Base-by-base conservation (phyloP, 2,888 invertebrate genomes). In the Antitype chi region DNA sequence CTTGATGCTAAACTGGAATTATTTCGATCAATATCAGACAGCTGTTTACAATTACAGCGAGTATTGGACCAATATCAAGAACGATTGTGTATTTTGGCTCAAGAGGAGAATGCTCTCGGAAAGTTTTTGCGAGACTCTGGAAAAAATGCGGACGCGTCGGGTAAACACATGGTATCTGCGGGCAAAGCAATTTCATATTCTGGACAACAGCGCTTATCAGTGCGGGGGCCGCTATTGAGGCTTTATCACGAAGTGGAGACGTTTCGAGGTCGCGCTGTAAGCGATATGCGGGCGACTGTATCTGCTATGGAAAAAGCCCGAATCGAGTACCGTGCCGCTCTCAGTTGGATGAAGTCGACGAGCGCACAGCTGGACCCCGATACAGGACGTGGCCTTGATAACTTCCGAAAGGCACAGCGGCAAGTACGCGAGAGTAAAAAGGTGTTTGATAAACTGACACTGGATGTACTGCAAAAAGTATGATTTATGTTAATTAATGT, bases 311-410 rank as follows among this genome's bases (percentile, higher is more conserved):
- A 99, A 94, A 98, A 98, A 92, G 98, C 98, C 8, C 97, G 99
- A 80, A 99, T 99, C 11, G 99, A 99, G 91, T 99, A 99, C 94
- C 97, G 99, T 72, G 99, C 98, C 0, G 98, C 98, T 0, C 95
- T 99, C n/a, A 98, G 98, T 88, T 99, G 99, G 99, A 99, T 99
- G 99, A 99, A 99, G 95, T 99, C 99, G 78, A 98, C 99, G 2
- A 99, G 99, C 59, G 98, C 98, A 80, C 99, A 99, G 92, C 97
- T 99, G 55, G 99, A 99, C 94, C 99, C 99, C 0, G 99, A 99
- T 92, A 99, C 99, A 0, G 99, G 98, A 78, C 98, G 99, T 89
- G 99, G 99, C 74, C 96, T 99, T 84, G 99, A 99, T 89, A 99
- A 98, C 94, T 99, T 99, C 94, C 97, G 99, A 85, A 99, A 99